Evolutionary conservation across 1,140 invertebrate genomes (phyloP), one percentile per base, ranked within the genome.

Genomic region (Micrasema longulum): DNA sequence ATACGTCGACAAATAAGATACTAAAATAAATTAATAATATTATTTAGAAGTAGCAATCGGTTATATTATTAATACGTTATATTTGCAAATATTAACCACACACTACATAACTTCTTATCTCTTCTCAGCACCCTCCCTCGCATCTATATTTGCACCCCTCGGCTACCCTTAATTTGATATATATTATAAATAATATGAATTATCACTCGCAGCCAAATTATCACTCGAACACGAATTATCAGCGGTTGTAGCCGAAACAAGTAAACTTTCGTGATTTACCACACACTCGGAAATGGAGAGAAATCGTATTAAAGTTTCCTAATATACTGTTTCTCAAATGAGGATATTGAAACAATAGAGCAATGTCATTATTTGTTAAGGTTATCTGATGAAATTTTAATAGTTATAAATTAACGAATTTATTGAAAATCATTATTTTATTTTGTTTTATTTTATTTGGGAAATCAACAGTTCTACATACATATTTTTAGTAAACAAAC

Each of bases 181-280:
- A 60, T 41, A 60, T 38, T 60, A 60, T 41, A 20, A 60, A 41
- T 60, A 60, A 14, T 3, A 18, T 14, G 16, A 22, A 41, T 41
- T 38, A 60, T 60, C 55, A 10, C n/a, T 41, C 20, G 14, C 36
- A 31, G 26, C 26, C 26, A 7, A 31, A 31, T 31, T 31, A 31
- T 31, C 26, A 31, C 26, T 31, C 26, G 26, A 31, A 31, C 3
- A 7, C 26, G 7, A 4, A 31, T 31, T 31, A 31, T 31, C 26
- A 31, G n/a, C n/a, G n/a, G 26, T 31, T 31, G 26, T 31, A 43
- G 16, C 55, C 55, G 20, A 60, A 41, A 18, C 55, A 38, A 14
- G 14, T 16, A 41, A 60, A 60, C 35, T 60, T 60, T 60, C 16
- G 35, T 35, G 55, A 60, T 60, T 41, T 38, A 60, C 26, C 18